Base-by-base conservation (phyloP, 2,888 invertebrate genomes). In the Stenolophus ochropezus region DNA sequence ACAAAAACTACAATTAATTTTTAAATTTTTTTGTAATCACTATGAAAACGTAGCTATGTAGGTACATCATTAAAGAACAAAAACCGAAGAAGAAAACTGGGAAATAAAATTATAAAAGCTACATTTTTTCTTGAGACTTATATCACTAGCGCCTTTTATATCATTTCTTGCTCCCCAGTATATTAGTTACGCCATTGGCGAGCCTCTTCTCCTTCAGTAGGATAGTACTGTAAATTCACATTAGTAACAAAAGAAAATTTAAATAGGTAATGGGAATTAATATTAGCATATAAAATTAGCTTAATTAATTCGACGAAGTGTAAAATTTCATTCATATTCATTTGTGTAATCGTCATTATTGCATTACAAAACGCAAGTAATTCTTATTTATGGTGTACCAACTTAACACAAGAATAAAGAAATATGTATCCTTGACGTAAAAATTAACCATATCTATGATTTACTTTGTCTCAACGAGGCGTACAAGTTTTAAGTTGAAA, bases 391-490 rank as follows among this genome's bases (percentile, higher is more conserved):
- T 0, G 4, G 18, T 8, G 56, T 56, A 56, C 49, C 6, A 14
- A 53, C 61, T 69, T 69, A 69, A 69, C 27, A 42, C 33, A n/a
- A n/a, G n/a, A n/a, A n/a, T n/a, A 18, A 42, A 69, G 47, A 69
- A 42, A 42, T 42, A 69, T 69, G 23, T 23, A 16, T 42, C 69
- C 69, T 69, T 69, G 69, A 69, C 33, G 18, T 69, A 42, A 18
- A n/a, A 69, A 42, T 69, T 20, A 3, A 20, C 42, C 42, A 42
- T 69, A 42, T 42, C 42, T 0, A 69, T 14, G 8, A 42, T 42
- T 69, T 42, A 18, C 42, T 69, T 18, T 47, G 69, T 42, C 11
- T 16, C 33, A 69, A 69, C 33, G 42, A 16, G 18, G 33, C 69
- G 18, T 42, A 33, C 33, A 69, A 69, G 18, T 69, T 65, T 33